These are phyloP conservation scores for Aphelocoma coerulescens DNA, from an alignment of 2,113 vertebrate species.

Conservation along the genomic window DNA sequence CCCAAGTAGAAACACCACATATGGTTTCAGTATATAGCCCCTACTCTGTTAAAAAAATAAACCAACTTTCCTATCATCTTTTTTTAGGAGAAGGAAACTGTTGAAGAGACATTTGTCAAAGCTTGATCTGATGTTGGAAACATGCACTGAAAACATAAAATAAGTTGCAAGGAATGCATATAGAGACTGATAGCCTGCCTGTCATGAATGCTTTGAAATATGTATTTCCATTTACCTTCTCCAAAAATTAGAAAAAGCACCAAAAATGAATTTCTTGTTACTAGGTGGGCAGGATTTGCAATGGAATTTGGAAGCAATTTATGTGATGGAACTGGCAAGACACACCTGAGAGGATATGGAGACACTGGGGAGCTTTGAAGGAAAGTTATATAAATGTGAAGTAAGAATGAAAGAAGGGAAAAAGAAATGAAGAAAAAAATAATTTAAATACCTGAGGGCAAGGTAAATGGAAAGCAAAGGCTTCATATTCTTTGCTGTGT, in stretches of 20 bases:
- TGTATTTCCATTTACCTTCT: slow-evolving; percentile 3
- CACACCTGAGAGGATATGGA: not conserved
- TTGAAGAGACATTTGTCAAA: slow-evolving; percentile 24
- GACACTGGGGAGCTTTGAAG: not conserved
- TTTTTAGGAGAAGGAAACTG: slow-evolving; percentile 27
- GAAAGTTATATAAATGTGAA: not conserved
- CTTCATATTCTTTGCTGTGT: not conserved
- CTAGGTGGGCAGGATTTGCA: not conserved
- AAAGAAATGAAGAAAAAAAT: slow-evolving; percentile 1
- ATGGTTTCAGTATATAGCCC: slow-evolving; percentile 17
- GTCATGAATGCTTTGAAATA: not conserved
- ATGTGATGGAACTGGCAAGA: not conserved
- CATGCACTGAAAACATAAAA: slow-evolving; percentile 3
- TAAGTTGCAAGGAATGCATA: not conserved
- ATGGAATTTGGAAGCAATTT: slow-evolving; percentile 2
- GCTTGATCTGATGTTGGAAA: slow-evolving; percentile 12
- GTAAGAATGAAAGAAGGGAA: not conserved
- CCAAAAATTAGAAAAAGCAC: not conserved
- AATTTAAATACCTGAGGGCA: not conserved
- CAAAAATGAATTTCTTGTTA: not conserved
- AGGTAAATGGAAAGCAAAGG: not conserved
- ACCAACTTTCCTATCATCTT: not conserved
- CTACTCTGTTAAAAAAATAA: not conserved
- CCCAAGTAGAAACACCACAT: not conserved
- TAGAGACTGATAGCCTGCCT: not conserved